Percentiles rank a stretch among this genome's conserved stretches.
Evolutionary conservation across 2,888 invertebrate genomes (phyloP).

Genomic region (Caprella mutica): DNA sequence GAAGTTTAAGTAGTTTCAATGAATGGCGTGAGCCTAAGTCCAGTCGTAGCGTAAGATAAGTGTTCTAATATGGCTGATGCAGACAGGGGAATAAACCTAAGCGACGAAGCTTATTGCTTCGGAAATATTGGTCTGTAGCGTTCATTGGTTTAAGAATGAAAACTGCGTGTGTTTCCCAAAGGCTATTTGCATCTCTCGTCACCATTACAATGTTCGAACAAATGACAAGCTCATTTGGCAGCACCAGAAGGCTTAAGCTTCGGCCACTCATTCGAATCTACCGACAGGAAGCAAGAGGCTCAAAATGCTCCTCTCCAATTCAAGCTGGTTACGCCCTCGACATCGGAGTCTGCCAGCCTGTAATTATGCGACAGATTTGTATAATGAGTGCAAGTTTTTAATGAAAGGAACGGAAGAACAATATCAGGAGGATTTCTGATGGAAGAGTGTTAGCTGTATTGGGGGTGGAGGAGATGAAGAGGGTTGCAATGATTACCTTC

Average conservation of each 20-base stretch:
- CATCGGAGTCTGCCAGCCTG: conserved; percentile 6
- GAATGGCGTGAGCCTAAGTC: conserved; percentile 7
- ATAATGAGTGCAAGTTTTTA: conserved; percentile 34
- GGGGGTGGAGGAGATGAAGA: background rate
- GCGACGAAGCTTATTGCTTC: background rate
- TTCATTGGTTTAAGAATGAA: conserved; percentile 10
- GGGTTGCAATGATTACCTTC: too few species aligned
- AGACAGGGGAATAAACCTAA: conserved; percentile 11
- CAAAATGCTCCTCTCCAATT: background rate
- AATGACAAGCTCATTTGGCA: conserved; percentile 23
- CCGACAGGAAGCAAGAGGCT: background rate
- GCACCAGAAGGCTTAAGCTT: background rate
- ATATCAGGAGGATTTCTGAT: conserved; percentile 11
- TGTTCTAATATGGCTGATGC: conserved; percentile 27
- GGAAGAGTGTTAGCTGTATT: background rate
- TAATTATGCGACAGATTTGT: conserved; percentile 35
- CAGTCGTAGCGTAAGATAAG: conserved; percentile 25
- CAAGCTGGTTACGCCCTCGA: background rate
- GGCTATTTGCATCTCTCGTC: conserved; percentile 21
- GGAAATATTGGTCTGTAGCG: conserved; percentile 11
- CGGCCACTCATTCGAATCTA: background rate
- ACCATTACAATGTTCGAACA: conserved; percentile 19
- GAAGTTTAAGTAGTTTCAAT: too few species aligned
- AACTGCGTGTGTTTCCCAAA: conserved; percentile 6
- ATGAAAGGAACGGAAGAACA: conserved; percentile 28